phyloP scores from a whole-genome alignment of 2,797 vertebrate genomes.

The Schizopygopsis pylzovi region DNA sequence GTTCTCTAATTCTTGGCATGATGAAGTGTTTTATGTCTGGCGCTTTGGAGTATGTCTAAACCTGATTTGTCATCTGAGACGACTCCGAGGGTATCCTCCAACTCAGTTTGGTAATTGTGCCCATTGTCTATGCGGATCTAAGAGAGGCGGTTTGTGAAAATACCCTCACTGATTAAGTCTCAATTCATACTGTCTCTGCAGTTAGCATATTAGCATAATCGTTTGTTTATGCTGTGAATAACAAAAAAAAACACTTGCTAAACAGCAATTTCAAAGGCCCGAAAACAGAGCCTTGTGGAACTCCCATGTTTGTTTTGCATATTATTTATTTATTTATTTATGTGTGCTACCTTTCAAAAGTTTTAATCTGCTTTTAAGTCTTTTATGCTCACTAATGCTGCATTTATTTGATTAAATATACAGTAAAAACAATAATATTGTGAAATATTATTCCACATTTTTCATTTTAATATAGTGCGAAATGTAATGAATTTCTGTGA shows the following conservation, averaged over 20 bases:
- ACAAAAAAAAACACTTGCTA: slow-evolving; percentile 18
- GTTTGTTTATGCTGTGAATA: slow-evolving; percentile 43
- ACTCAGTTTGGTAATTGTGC: slow-evolving; percentile 33
- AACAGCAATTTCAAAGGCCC: slow-evolving; percentile 15
- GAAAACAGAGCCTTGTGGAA: neutral
- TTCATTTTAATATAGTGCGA: neutral
- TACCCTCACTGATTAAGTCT: slow-evolving; percentile 1
- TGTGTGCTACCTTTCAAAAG: neutral
- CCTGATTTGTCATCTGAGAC: slow-evolving; percentile 26
- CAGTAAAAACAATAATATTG: neutral
- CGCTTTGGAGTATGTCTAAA: slow-evolving; percentile 16
- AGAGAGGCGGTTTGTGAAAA: slow-evolving; percentile 35
- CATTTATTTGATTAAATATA: neutral
- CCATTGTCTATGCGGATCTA: slow-evolving; percentile 49
- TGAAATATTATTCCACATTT: neutral
- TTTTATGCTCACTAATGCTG: neutral
- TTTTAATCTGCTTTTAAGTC: neutral
- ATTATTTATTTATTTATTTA: neutral
- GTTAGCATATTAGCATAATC: slow-evolving; percentile 40
- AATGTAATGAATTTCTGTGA: neutral
- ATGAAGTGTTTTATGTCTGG: slow-evolving; percentile 18
- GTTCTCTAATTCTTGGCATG: slow-evolving; percentile 34
- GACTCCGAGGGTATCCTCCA: slow-evolving; percentile 29
- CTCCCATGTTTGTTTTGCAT: neutral
- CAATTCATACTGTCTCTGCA: slow-evolving; percentile 6